Evolutionary conservation across 2,888 invertebrate species (phyloP).

Genomic region (Hedychridium roseum): DNA sequence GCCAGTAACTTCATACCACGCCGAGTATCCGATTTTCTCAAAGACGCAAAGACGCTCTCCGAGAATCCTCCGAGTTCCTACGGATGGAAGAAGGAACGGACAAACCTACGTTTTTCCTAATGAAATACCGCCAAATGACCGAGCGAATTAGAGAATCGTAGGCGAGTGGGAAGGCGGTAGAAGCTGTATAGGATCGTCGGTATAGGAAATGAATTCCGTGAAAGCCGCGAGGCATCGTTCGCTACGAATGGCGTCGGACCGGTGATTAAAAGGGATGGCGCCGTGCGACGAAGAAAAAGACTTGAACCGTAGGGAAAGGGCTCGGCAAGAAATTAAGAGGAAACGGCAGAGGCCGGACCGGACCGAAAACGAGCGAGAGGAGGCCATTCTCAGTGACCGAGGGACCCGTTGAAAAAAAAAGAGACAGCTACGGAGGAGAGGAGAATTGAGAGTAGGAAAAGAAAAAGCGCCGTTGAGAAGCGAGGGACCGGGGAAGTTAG

Average conservation of each 20-base stretch:
- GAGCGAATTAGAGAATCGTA: too few species aligned
- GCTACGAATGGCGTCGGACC: slow-evolving; percentile 25
- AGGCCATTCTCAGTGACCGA: slow-evolving; percentile 15
- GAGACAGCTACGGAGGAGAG: slow-evolving; percentile 16
- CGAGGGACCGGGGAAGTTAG: slow-evolving; percentile 36
- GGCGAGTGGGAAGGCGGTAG: too few species aligned
- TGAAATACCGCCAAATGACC: too few species aligned
- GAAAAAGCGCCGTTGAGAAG: slow-evolving; percentile 12
- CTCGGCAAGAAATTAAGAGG: too few species aligned
- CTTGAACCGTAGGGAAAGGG: slow-evolving; percentile 20
- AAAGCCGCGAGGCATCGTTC: slow-evolving; percentile 15
- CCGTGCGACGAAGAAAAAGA: slow-evolving; percentile 31
- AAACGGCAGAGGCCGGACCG: slow-evolving; percentile 19
- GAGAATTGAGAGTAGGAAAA: slow-evolving; percentile 19
- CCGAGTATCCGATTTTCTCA: too few species aligned
- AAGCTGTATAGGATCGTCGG: slow-evolving; percentile 5
- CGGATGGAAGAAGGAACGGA: too few species aligned
- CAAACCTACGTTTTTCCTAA: too few species aligned
- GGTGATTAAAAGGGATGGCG: slow-evolving; percentile 46
- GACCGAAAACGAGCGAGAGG: slow-evolving; percentile 11
- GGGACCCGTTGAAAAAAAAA: slow-evolving; percentile 8
- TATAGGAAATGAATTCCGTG: slow-evolving; percentile 29
- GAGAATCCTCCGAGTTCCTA: too few species aligned
- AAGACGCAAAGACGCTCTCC: too few species aligned
- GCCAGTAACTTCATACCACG: too few species aligned